Conservation (phyloP, 2,113 vertebrate genomes). For the Pollimyrus isidori region DNA sequence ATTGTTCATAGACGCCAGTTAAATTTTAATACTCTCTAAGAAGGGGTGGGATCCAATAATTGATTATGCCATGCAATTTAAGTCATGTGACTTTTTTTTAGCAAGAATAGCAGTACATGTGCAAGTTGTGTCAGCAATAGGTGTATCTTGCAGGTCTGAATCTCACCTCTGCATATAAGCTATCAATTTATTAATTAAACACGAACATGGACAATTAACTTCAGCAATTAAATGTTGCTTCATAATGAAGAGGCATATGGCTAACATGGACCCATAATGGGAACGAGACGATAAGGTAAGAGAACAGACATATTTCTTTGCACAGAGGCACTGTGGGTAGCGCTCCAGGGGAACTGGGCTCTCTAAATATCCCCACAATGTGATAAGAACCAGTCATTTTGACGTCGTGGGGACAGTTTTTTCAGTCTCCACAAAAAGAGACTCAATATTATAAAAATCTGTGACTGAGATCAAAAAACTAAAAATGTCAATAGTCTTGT, state of each 20-base stretch:
- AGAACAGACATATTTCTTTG: neutral
- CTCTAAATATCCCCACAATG: neutral
- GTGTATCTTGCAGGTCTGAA: neutral
- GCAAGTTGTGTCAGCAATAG: neutral
- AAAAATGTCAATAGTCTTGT: neutral
- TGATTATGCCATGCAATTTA: neutral
- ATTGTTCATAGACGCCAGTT: neutral
- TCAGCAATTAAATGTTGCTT: neutral
- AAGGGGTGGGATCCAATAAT: neutral
- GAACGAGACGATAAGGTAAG: neutral
- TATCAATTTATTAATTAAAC: constrained; percentile 4
- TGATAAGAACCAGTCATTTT: neutral
- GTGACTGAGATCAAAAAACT: neutral
- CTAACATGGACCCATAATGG: neutral
- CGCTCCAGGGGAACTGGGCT: neutral
- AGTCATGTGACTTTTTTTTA: neutral
- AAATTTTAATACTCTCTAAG: neutral
- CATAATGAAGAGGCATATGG: neutral
- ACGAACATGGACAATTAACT: neutral
- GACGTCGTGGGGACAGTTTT: neutral
- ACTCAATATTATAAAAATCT: neutral
- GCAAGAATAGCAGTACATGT: neutral
- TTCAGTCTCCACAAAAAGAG: neutral
- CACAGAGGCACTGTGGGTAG: neutral
- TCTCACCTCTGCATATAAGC: neutral